Percentiles rank a stretch among this genome's conserved stretches.
phyloP scores from a whole-genome alignment of 2,113 vertebrate genomes.

The Cyprinodon tularosa region DNA sequence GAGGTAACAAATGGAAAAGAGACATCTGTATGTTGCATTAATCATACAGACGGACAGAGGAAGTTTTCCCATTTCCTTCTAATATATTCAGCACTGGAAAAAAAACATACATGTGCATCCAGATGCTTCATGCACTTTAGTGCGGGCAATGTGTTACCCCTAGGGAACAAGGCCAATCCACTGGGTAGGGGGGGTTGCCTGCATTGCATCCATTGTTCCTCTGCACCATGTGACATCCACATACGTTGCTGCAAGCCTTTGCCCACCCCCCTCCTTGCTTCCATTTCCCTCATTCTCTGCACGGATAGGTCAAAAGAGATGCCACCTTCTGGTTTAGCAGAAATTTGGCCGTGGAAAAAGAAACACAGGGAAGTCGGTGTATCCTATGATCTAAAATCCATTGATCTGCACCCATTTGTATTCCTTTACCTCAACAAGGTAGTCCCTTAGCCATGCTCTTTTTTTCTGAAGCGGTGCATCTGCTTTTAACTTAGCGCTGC shows the following conservation, averaged over 20 bases:
- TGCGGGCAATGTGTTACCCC: conserved; percentile 45
- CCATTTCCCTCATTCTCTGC: conserved; percentile 24
- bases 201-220: conserved; percentile 63
- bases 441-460: conserved; percentile 1
- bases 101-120: conserved; percentile 24
- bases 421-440: conserved; percentile 10
- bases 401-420: conserved; percentile 18
- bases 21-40: conserved; percentile 18
- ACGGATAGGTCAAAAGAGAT: conserved; percentile 34
- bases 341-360: conserved; percentile 51
- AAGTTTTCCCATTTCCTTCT: conserved; percentile 41
- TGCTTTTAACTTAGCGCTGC: conserved; percentile 3
- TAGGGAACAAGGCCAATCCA: conserved; percentile 16
- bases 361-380: conserved; percentile 40
- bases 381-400: conserved; percentile 35
- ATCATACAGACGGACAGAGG: background rate
- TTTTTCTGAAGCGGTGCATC: conserved; percentile 7
- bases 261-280: conserved; percentile 38
- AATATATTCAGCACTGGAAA: conserved; percentile 18
- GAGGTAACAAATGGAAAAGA: conserved; percentile 13
- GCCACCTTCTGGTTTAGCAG: conserved; percentile 32
- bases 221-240: conserved; percentile 58
- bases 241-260: conserved; percentile 55
- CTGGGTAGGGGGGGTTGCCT: conserved; percentile 18
- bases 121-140: conserved; percentile 38